Base-by-base conservation (phyloP, 1,140 invertebrate genomes). In the Trichonephila inaurata region DNA sequence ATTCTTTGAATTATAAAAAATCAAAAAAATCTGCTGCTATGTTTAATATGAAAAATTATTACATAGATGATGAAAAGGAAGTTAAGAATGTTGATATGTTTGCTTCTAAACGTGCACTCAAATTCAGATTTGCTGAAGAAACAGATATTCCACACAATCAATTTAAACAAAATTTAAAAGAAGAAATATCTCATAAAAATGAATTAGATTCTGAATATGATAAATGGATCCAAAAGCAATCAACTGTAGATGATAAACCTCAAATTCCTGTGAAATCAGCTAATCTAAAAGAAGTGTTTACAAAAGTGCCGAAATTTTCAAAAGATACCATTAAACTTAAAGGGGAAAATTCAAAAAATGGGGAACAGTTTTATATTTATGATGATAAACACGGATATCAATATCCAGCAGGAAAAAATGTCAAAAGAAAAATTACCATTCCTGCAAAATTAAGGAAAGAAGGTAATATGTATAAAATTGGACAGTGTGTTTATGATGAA, bases 401-500 rank as follows among this genome's bases (percentile, higher is more conserved):
- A 61, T 58, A 85, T 89, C 92, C 92, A n/a, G 28, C 21, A 8
- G 86, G 92, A 24, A 89, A 82, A 24, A 62, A 8, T 60, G 19
- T 93, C 21, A 77, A 89, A 64, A 19, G 19, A 62, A 88, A 89
- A 40, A 82, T 93, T 82, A 28, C 14, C 44, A 10, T 93, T 1
- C 81, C 87, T 8, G 18, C 16, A 24, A 28, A 51, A 18, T 28
- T 64, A 64, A 14, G 60, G n/a, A 93, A 89, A 60, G 12, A 90
- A 94, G 62, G 21, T 51, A 33, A 12, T 82, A 18, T 82, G 5
- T 90, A 90, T n/a, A 85, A 85, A 90, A 44, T 66, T 14, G 88
- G 82, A n/a, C 19, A 90, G 2, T 83, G 77, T 69, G 77, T 94
- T 18, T 94, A 94, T 90, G 88, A 94, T 94, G 88, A 85, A 64